Percentiles rank a stretch among this genome's conserved stretches.
These are phyloP conservation scores for Schizaphis graminum DNA, from an alignment of 2,888 invertebrate genomes.

Conservation along the genomic window DNA sequence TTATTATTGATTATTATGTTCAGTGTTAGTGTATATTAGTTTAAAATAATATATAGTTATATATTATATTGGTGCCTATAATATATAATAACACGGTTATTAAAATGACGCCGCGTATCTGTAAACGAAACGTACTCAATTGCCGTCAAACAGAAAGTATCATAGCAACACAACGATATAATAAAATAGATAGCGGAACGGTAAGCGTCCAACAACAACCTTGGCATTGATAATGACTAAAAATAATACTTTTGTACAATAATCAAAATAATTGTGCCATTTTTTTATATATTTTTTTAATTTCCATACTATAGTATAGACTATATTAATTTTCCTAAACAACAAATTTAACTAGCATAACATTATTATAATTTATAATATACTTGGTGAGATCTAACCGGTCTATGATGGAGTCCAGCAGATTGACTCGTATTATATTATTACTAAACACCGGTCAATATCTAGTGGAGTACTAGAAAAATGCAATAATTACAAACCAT, in stretches of 20 bases:
- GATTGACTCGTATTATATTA: not conserved
- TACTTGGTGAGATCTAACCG: not conserved
- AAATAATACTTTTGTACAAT: constrained; percentile 31
- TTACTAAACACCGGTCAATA: not conserved
- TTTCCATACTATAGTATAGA: not conserved
- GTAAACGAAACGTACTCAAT: not conserved
- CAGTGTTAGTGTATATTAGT: not conserved
- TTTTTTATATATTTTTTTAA: not conserved
- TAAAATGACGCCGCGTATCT: not conserved
- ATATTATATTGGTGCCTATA: not conserved
- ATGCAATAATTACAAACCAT: not conserved
- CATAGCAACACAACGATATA: not conserved
- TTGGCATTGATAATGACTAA: constrained; percentile 52
- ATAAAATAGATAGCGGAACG: constrained; percentile 18
- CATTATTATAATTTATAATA: not conserved
- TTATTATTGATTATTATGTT: not conserved
- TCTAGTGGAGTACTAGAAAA: not conserved
- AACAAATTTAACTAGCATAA: not conserved
- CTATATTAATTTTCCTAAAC: not conserved
- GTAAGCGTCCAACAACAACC: constrained; percentile 5
- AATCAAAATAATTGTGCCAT: not conserved
- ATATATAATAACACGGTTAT: not conserved
- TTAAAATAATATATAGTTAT: not conserved
- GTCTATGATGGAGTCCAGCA: not conserved
- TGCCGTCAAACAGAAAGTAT: constrained; percentile 35